Evolutionary conservation across 2,888 invertebrate genomes (phyloP).

Genomic region (Sturmia bella): DNA sequence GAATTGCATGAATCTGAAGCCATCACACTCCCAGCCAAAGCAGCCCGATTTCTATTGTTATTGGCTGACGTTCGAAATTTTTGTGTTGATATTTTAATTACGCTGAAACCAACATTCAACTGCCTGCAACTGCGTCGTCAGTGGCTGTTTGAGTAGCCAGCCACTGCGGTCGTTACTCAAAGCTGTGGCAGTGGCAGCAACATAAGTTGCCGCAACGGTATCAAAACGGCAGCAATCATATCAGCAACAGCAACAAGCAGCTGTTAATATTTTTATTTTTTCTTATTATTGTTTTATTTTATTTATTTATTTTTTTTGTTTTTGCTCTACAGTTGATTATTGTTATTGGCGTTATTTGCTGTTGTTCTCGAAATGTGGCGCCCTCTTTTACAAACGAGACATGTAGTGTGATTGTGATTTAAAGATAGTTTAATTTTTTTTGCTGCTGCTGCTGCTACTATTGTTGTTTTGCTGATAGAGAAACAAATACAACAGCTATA

Average conservation of each 20-base stretch:
- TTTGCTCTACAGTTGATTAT: conserved; percentile 46
- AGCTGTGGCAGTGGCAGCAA: neutral
- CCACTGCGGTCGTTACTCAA: neutral
- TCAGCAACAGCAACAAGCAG: conserved; percentile 58
- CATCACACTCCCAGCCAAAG: conserved; percentile 50
- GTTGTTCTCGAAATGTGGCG: conserved; percentile 62
- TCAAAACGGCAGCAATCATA: conserved; percentile 26
- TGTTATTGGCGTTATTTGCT: conserved; percentile 29
- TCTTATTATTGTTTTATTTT: neutral
- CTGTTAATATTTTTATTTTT: conserved; percentile 51
- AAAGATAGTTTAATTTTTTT: conserved; percentile 44
- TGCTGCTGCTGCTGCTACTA: conserved; percentile 18
- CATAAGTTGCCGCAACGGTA: too few relatives aligned
- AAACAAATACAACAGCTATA: conserved; percentile 48
- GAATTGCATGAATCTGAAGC: conserved; percentile 45
- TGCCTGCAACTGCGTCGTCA: conserved; percentile 16
- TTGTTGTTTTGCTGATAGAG: conserved; percentile 58
- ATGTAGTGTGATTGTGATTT: conserved; percentile 61
- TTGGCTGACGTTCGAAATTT: conserved; percentile 74
- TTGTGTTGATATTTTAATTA: conserved; percentile 72
- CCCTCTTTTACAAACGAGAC: conserved; percentile 66
- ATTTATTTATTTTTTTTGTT: conserved; percentile 46
- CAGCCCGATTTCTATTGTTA: conserved; percentile 63
- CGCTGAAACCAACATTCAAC: conserved; percentile 59
- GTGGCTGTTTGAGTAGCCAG: neutral